These are phyloP conservation scores for Adelphocoris suturalis DNA, from an alignment of 2,888 invertebrate genomes.

Conservation along the genomic window DNA sequence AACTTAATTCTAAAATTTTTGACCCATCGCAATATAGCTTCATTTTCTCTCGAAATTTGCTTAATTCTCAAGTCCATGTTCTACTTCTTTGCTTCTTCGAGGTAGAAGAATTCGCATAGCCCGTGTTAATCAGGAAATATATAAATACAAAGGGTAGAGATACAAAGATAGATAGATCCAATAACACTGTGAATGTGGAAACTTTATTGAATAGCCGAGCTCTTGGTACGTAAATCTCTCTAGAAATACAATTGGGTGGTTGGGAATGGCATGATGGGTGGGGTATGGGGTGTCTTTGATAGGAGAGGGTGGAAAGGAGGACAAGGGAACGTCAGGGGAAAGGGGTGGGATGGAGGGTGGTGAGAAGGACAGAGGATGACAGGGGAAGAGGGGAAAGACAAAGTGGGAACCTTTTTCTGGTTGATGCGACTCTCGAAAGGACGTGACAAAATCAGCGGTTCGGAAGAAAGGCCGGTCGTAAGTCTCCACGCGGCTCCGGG, in stretches of 20 bases:
- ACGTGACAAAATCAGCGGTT: constrained; percentile 57
- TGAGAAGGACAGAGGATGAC: background rate
- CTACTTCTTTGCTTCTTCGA: too few species aligned
- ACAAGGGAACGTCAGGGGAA: background rate
- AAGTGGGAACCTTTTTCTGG: constrained; percentile 44
- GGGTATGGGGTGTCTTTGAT: too few species aligned
- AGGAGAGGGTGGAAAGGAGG: background rate
- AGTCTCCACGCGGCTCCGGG: background rate
- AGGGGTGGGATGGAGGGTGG: constrained; percentile 15
- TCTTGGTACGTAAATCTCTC: constrained; percentile 10
- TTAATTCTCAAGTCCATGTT: too few species aligned
- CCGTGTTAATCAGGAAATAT: too few species aligned
- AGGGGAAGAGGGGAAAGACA: background rate
- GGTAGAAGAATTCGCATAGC: too few species aligned
- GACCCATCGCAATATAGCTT: too few species aligned
- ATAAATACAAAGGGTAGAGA: too few species aligned
- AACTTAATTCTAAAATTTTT: too few species aligned
- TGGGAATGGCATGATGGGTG: background rate
- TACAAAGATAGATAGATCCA: background rate
- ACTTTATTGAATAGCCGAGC: background rate
- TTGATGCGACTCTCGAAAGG: constrained; percentile 50
- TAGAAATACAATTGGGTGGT: background rate
- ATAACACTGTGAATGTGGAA: constrained; percentile 6
- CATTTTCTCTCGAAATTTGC: too few species aligned
- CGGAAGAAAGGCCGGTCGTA: constrained; percentile 41